Conservation (phyloP, 2,113 vertebrate species). For the Atlantisia rogersi region DNA sequence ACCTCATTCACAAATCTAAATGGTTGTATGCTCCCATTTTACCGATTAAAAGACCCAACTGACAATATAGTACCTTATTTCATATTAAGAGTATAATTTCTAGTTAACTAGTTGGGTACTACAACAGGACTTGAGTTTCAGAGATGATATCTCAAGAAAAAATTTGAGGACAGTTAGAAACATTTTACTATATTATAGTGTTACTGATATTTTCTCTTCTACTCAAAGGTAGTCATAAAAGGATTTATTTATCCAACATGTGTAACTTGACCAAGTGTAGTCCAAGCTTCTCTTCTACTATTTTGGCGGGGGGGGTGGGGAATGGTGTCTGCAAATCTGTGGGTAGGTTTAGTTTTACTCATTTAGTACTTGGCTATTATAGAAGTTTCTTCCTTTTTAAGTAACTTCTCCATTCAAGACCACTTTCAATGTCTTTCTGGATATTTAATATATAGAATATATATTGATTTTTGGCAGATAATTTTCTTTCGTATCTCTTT, state of each 20-base stretch:
- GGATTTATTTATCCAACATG: not conserved
- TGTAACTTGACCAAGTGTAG: not conserved
- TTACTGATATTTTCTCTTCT: not conserved
- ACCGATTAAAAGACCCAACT: not conserved
- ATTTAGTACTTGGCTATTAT: not conserved
- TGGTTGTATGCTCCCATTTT: constrained; percentile 10
- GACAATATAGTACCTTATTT: not conserved
- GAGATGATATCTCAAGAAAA: not conserved
- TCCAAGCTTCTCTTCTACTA: not conserved
- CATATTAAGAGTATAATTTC: not conserved
- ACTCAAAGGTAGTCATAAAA: not conserved
- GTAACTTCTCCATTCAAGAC: not conserved
- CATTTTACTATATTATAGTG: not conserved
- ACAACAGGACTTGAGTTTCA: not conserved
- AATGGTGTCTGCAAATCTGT: not conserved
- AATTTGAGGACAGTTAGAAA: not conserved
- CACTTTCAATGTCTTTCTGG: not conserved
- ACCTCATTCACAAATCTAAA: constrained; percentile 35
- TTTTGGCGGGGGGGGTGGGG: too few relatives aligned
- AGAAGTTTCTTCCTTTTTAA: not conserved
- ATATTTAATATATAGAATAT: not conserved
- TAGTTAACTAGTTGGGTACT: not conserved
- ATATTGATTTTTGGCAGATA: not conserved
- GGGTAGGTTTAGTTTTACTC: not conserved
- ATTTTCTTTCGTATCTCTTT: not conserved